Percentiles rank a stretch among this genome's conserved stretches.
phyloP scores from a whole-genome alignment of 92 coral and sea anemone genomes.

The Pocillopora meandrina region DNA sequence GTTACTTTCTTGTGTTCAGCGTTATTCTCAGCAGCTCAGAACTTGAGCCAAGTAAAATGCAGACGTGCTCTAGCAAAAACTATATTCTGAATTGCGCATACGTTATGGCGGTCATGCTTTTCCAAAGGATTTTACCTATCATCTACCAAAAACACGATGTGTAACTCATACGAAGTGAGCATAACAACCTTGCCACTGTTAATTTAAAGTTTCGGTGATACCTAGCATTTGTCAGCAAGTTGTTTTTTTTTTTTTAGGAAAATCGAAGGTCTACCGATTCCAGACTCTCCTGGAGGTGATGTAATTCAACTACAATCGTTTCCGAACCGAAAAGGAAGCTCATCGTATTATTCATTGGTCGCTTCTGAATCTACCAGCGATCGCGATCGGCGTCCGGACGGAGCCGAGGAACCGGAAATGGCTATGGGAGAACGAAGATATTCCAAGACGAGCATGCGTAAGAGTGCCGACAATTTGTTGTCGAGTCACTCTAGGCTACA shows the following conservation, averaged over 20 bases:
- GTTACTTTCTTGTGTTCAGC: not conserved
- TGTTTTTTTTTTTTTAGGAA: slow-evolving; percentile 37
- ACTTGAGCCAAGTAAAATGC: too few species aligned
- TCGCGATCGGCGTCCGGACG: slow-evolving; percentile 97
- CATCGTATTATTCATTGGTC: slow-evolving; percentile 63
- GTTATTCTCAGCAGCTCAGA: too few species aligned
- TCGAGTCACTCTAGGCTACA: slow-evolving; percentile 57
- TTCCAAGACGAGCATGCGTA: slow-evolving; percentile 44
- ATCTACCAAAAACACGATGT: too few species aligned
- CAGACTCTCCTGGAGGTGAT: slow-evolving; percentile 74
- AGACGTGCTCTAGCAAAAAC: too few species aligned
- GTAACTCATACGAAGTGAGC: too few species aligned
- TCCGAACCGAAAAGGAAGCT: slow-evolving; percentile 62
- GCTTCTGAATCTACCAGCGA: slow-evolving; percentile 74
- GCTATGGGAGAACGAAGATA: slow-evolving; percentile 62
- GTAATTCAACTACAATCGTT: slow-evolving; percentile 68
- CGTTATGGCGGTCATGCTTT: too few species aligned
- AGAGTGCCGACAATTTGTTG: slow-evolving; percentile 49
- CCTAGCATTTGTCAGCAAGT: not conserved
- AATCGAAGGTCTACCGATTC: slow-evolving; percentile 76
- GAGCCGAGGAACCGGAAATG: slow-evolving; percentile 90
- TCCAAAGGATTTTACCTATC: too few species aligned
- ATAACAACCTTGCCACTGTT: not conserved
- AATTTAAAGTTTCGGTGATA: not conserved
- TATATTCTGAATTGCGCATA: too few species aligned